phyloP scores from a whole-genome alignment of 2,113 vertebrate species.

The Galeopterus variegatus region DNA sequence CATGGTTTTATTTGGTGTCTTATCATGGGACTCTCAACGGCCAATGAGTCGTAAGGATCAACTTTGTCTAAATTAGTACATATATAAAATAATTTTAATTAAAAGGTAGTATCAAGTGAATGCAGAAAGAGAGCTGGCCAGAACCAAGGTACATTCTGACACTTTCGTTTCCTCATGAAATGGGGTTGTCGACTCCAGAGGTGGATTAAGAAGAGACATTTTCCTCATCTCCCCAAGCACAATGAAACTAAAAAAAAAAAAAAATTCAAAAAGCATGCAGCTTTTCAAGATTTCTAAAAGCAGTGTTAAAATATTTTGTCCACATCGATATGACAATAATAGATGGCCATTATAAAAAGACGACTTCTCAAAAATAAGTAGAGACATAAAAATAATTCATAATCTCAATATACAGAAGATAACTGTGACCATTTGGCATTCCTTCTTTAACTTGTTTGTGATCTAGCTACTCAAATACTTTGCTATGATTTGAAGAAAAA shows the following conservation, averaged over 20 bases:
- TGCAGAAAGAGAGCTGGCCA: neutral
- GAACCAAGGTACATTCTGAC: neutral
- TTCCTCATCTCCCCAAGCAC: neutral
- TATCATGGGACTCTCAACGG: neutral
- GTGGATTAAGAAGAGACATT: neutral
- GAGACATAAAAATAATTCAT: neutral
- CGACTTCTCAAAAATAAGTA: constrained; percentile 9
- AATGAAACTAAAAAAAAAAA: neutral
- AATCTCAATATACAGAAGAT: neutral
- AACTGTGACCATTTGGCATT: neutral
- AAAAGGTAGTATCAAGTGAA: neutral
- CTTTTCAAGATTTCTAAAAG: neutral
- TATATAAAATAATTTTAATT: neutral
- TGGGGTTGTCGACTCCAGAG: neutral
- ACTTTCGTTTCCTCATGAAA: neutral
- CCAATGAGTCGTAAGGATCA: neutral
- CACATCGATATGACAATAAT: neutral
- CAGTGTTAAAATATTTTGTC: neutral
- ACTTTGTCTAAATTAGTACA: neutral
- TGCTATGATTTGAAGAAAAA: neutral
- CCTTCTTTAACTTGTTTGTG: neutral
- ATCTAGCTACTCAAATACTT: neutral
- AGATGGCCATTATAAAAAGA: neutral
- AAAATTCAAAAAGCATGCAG: neutral
- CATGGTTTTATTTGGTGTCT: neutral